These are phyloP conservation scores for Acrobasis suavella DNA, from an alignment of 2,888 invertebrate genomes.

Conservation along the genomic window DNA sequence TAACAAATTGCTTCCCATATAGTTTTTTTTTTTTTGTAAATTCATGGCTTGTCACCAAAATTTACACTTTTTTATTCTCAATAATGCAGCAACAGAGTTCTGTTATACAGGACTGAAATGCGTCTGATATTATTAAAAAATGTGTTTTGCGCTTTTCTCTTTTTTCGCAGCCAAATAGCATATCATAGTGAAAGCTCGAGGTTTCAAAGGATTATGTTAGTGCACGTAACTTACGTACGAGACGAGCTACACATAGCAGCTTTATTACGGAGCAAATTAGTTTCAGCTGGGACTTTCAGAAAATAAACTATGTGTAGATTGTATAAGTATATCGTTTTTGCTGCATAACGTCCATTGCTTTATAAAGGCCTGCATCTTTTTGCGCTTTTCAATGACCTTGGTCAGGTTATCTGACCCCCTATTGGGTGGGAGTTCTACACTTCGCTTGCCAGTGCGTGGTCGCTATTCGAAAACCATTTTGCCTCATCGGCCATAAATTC, in stretches of 20 bases:
- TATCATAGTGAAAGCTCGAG: slow-evolving; percentile 11
- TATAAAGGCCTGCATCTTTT: too few species aligned
- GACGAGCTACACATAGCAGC: background rate
- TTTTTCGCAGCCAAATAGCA: slow-evolving; percentile 2
- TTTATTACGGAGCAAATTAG: background rate
- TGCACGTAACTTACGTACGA: background rate
- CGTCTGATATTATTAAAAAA: background rate
- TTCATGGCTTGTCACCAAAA: background rate
- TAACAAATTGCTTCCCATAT: too few species aligned
- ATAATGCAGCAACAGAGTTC: background rate
- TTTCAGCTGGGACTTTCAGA: background rate
- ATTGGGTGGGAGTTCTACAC: too few species aligned
- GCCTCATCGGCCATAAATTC: too few species aligned
- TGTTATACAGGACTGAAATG: background rate
- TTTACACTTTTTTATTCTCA: background rate
- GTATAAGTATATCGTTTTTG: too few species aligned
- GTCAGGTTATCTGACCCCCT: too few species aligned
- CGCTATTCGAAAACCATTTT: too few species aligned
- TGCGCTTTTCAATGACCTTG: too few species aligned
- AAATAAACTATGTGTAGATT: too few species aligned
- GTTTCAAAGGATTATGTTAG: slow-evolving; percentile 8
- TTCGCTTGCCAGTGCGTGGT: too few species aligned
- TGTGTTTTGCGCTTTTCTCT: background rate
- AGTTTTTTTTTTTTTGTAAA: background rate
- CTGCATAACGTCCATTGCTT: too few species aligned